Conservation (phyloP, 2,888 invertebrate species). For the Erpobdella octoculata region DNA sequence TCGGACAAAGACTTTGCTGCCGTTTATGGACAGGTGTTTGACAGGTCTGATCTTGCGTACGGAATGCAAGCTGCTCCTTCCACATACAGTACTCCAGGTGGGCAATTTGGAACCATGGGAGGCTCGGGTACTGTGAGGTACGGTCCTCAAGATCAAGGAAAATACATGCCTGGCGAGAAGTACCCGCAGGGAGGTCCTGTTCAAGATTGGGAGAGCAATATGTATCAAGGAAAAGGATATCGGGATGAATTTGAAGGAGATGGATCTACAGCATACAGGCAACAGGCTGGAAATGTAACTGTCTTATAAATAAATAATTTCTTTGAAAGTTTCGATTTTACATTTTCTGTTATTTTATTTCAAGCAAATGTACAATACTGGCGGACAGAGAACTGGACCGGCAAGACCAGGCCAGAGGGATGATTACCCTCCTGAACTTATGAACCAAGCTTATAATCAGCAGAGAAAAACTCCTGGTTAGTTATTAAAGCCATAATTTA, state of each 20-base stretch:
- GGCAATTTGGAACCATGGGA: conserved; percentile 34
- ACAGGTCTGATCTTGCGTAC: conserved; percentile 35
- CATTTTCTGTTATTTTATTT: background rate
- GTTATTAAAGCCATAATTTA: background rate
- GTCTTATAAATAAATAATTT: background rate
- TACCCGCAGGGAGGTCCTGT: conserved; percentile 4
- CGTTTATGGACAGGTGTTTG: conserved; percentile 38
- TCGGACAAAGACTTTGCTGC: conserved; percentile 37
- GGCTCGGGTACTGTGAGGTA: conserved; percentile 17
- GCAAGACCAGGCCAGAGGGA: background rate
- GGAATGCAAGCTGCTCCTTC: conserved; percentile 34
- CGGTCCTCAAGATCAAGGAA: conserved; percentile 14
- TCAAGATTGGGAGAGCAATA: conserved; percentile 18
- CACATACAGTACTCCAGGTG: conserved; percentile 32
- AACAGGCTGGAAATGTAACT: conserved; percentile 1
- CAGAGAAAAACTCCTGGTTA: conserved; percentile 32
- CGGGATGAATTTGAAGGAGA: conserved; percentile 8
- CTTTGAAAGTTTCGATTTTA: background rate
- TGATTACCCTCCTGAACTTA: conserved; percentile 35
- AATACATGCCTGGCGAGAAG: conserved; percentile 5
- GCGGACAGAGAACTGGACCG: conserved; percentile 8
- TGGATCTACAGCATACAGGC: background rate
- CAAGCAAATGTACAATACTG: conserved; percentile 21
- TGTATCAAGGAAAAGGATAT: conserved; percentile 5
- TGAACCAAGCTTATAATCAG: conserved; percentile 35